These are phyloP conservation scores for Perognathus longimembris DNA, from an alignment of 2,113 vertebrate genomes.

Conservation along the genomic window DNA sequence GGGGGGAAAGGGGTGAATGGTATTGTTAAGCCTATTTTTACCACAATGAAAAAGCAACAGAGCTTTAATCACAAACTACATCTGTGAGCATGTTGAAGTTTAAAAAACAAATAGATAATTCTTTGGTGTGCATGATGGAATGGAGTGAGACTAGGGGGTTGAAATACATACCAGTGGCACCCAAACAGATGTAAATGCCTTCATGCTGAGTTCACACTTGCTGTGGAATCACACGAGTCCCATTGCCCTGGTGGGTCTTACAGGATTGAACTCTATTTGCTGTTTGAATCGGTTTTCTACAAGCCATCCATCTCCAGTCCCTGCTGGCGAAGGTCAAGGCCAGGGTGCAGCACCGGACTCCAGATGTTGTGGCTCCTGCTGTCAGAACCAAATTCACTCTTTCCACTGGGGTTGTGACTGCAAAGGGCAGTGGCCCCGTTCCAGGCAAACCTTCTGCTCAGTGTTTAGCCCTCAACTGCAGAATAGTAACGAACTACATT, in stretches of 20 bases:
- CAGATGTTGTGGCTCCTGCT: constrained; percentile 23
- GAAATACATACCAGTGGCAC: too few species aligned
- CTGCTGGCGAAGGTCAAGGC: constrained; percentile 48
- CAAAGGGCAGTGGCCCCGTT: constrained; percentile 25
- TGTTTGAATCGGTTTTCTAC: background rate
- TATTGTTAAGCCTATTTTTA: too few species aligned
- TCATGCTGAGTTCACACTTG: too few species aligned
- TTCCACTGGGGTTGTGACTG: background rate
- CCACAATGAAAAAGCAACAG: too few species aligned
- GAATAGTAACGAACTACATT: background rate
- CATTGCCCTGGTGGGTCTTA: background rate
- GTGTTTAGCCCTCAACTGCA: background rate
- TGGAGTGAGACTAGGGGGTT: too few species aligned
- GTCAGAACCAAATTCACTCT: constrained; percentile 29
- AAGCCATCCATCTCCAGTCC: constrained; percentile 21
- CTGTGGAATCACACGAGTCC: background rate
- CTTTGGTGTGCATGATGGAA: too few species aligned
- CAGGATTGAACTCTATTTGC: background rate
- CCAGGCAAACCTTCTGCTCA: constrained; percentile 36
- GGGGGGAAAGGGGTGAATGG: too few species aligned
- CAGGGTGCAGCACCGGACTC: background rate
- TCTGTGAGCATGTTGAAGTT: too few species aligned
- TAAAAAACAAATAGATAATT: too few species aligned
- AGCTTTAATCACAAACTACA: too few species aligned
- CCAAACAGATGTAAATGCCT: too few species aligned